Conservation (phyloP, 1,140 invertebrate species). For the Eueides isabella region DNA sequence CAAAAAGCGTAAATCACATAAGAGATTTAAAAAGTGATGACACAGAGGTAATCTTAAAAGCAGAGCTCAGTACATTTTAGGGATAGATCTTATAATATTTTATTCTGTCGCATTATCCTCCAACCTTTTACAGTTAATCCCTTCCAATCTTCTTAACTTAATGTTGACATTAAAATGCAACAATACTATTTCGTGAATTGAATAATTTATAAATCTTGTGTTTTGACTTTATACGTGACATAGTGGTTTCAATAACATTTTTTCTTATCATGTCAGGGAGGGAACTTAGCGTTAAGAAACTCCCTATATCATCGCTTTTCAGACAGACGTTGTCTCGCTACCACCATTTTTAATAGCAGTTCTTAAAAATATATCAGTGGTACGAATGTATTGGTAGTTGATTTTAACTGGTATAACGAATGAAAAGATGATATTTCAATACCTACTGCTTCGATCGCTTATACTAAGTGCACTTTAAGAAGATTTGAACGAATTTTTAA, state of each 20-base stretch:
- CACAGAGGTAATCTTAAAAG: conserved; percentile 24
- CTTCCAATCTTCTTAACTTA: background rate
- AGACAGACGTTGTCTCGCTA: too few species aligned
- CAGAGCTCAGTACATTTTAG: conserved; percentile 22
- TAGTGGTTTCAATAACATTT: background rate
- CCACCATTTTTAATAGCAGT: background rate
- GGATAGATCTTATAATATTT: conserved; percentile 29
- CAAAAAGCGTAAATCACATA: conserved; percentile 3
- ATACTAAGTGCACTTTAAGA: background rate
- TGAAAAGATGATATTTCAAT: background rate
- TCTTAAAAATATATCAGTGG: background rate
- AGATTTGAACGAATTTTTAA: background rate
- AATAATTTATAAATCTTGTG: background rate
- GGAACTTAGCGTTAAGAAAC: too few species aligned
- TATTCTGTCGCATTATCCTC: conserved; percentile 25
- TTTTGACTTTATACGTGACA: background rate
- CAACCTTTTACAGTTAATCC: conserved; percentile 17
- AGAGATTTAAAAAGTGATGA: background rate
- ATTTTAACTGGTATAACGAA: background rate
- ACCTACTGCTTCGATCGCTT: background rate
- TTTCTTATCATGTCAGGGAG: too few species aligned
- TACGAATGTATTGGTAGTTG: background rate
- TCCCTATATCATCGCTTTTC: too few species aligned
- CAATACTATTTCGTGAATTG: background rate
- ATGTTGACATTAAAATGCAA: background rate